Evolutionary conservation across 2,113 vertebrate genomes (phyloP).

Genomic region (Plecturocebus donacophilus): DNA sequence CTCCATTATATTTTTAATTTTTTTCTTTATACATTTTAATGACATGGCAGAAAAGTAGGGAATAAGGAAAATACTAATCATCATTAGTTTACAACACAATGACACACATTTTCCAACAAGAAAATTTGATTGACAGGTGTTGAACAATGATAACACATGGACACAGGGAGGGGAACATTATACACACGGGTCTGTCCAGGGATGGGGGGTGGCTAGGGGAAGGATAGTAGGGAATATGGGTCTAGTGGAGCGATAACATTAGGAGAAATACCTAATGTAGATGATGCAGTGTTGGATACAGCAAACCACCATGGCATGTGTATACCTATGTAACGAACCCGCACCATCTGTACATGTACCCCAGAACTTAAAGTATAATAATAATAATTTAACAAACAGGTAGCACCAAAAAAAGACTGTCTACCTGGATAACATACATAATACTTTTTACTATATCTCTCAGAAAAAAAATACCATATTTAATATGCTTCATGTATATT

Average conservation of each 20-base stretch:
- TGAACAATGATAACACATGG: too few species aligned
- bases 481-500: background rate
- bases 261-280: too few species aligned
- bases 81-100: background rate
- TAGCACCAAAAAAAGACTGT: background rate
- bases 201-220: too few species aligned
- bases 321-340: too few species aligned
- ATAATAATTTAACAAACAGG: background rate
- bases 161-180: too few species aligned
- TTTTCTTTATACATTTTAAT: conserved; percentile 28
- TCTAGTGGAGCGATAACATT: too few species aligned
- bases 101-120: background rate
- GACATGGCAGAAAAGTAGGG: background rate
- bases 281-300: too few species aligned
- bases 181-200: too few species aligned
- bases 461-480: background rate
- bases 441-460: background rate
- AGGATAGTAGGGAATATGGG: too few species aligned
- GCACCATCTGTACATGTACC: too few species aligned
- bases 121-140: background rate
- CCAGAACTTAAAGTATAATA: too few species aligned
- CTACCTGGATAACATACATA: background rate
- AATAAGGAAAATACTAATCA: background rate
- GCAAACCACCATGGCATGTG: too few species aligned
- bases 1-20: background rate